Evolutionary conservation across 2,797 vertebrate species (phyloP), one percentile per base, ranked within the genome.

Genomic region (Gobionotothen gibberifrons): DNA sequence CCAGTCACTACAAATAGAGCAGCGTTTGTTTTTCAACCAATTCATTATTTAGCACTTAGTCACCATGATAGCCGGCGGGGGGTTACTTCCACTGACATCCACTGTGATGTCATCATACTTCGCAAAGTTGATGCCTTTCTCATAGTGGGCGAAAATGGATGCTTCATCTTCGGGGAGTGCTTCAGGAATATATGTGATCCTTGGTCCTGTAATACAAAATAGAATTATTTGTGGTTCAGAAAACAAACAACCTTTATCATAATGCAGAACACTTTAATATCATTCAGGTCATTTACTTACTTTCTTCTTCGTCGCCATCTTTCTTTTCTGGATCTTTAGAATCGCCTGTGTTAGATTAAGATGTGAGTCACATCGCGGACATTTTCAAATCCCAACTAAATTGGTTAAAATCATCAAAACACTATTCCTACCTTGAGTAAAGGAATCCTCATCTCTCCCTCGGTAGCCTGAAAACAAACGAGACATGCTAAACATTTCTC

Each of bases 91-190:
- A 17, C 96, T 96, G 5, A 99, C 95, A 26, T 98, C 93, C 0
- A 98, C 97, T 53, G 91, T 2, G 2, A 96, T 97, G 26, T 96
- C 94, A 57, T 99, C 98, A 6, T 99, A 99, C 88, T 98, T 99
- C 72, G 97, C 89, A 78, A 99, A 99, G 88, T 99, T 98, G 64
- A 97, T 96, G 66, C 98, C 98, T 0, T 92, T 92, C 76, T 95
- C 76, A 15, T 97, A 98, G 73, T 83, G 96, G 54, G 95, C 85
- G 87, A 99, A 99, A 62, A 99, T 93, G 1, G 95, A 88, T 4
- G 87, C 85, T 39, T 99, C 98, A 13, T 96, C 94, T 10, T 96
- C 96, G 13, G 96, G 92, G 6, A 97, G 96, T 7, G 95, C 90
- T 0, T 96, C 97, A 0, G 98, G 98, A 21, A 99, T 60, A 0